phyloP scores from a whole-genome alignment of 2,888 invertebrate species.

The Cephus pulcher region DNA sequence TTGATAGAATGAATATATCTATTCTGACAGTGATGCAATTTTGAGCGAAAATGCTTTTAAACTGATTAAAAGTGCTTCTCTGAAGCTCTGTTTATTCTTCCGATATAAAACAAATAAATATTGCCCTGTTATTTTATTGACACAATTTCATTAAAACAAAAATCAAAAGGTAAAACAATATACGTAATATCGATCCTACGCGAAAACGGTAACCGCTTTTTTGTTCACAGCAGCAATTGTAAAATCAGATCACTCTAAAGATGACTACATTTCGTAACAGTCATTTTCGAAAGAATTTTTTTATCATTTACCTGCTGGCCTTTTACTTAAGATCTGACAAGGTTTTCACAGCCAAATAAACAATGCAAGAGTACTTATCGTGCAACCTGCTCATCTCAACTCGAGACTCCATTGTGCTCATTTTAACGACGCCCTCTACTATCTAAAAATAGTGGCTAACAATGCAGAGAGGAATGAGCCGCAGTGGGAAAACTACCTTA shows the following conservation, averaged over 20 bases:
- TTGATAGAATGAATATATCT: no score
- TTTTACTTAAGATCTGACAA: not conserved
- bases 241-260: not conserved
- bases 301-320: not conserved
- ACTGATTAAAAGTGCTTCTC: no score
- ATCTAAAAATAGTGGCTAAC: not conserved
- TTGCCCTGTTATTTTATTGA: no score
- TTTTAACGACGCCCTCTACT: not conserved
- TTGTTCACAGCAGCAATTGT: no score
- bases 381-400: not conserved
- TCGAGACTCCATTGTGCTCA: not conserved
- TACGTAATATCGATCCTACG: no score
- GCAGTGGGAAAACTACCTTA: conserved; percentile 2
- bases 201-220: no score
- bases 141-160: no score
- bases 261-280: not conserved
- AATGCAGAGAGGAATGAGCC: not conserved
- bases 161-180: no score
- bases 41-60: no score
- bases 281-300: not conserved
- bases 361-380: not conserved
- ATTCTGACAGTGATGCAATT: no score
- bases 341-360: not conserved
- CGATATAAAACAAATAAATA: no score
- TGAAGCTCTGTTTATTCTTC: no score